Percentiles rank a stretch among this genome's conserved stretches.
Evolutionary conservation across 2,113 vertebrate species (phyloP).

Genomic region (Catagonus wagneri): DNA sequence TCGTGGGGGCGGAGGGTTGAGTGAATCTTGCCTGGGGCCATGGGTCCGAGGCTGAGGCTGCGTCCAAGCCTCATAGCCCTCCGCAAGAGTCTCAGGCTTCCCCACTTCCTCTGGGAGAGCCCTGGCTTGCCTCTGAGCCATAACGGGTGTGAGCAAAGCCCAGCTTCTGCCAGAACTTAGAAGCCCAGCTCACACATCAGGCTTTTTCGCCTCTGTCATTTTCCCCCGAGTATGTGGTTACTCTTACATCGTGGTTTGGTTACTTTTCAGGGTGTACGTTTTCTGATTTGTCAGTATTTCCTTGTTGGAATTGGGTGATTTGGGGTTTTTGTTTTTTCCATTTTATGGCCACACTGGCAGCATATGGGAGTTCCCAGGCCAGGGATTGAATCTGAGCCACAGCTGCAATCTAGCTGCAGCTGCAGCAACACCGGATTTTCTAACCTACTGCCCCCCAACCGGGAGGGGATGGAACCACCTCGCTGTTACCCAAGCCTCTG

Average conservation of each 20-base stretch:
- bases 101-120: background rate
- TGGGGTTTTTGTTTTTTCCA: background rate
- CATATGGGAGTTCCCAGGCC: too few relatives aligned
- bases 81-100: background rate
- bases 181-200: background rate
- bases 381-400: too few relatives aligned
- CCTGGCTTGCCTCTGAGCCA: too few relatives aligned
- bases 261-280: background rate
- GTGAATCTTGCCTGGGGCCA: slow-evolving; percentile 8
- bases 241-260: background rate
- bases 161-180: background rate
- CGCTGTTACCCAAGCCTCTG: too few relatives aligned
- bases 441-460: too few relatives aligned
- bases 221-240: background rate
- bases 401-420: too few relatives aligned
- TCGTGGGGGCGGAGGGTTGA: background rate
- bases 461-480: too few relatives aligned
- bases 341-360: too few relatives aligned
- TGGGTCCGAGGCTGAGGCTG: background rate
- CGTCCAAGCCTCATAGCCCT: slow-evolving; percentile 6
- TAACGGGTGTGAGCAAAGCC: background rate
- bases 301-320: background rate
- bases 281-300: background rate
- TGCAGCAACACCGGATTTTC: too few relatives aligned
- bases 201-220: background rate